These are phyloP conservation scores for Pyxicephalus adspersus DNA, from an alignment of 2,113 vertebrate species.

Conservation along the genomic window DNA sequence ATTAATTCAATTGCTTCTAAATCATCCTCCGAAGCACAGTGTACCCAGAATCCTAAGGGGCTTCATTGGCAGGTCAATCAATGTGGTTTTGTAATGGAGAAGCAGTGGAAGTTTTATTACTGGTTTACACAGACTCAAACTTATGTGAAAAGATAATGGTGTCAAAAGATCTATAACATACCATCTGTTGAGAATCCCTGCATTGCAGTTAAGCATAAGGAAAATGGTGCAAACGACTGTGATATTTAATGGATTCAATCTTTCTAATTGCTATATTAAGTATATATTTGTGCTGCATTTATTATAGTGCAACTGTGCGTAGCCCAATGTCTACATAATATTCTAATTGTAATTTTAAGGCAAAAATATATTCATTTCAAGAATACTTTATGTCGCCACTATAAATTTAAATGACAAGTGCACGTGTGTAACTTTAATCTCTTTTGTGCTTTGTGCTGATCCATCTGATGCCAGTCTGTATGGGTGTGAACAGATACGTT, in stretches of 20 bases:
- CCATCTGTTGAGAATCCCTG: slow-evolving; percentile 52
- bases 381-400: too few relatives aligned
- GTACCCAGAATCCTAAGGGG: slow-evolving; percentile 45
- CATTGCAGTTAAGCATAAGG: slow-evolving; percentile 41
- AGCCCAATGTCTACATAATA: too few relatives aligned
- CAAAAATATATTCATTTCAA: too few relatives aligned
- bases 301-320: too few relatives aligned
- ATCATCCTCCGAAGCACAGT: slow-evolving; percentile 50
- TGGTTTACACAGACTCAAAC: slow-evolving; percentile 51
- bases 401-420: too few relatives aligned
- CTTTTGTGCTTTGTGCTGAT: too few relatives aligned
- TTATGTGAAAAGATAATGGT: slow-evolving; percentile 53
- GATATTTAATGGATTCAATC: slow-evolving; percentile 31
- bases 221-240: slow-evolving; percentile 8
- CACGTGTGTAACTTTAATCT: too few relatives aligned
- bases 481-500: too few relatives aligned
- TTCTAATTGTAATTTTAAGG: too few relatives aligned
- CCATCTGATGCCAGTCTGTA: too few relatives aligned
- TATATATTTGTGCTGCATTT: slow-evolving; percentile 1
- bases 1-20: slow-evolving; percentile 55
- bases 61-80: slow-evolving; percentile 48
- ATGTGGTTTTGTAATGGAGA: slow-evolving; percentile 45
- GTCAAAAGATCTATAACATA: slow-evolving; percentile 48
- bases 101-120: slow-evolving; percentile 48
- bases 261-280: slow-evolving; percentile 34